Base-by-base conservation (phyloP, 92 coral and sea anemone genomes). In the Palythoa grandis region DNA sequence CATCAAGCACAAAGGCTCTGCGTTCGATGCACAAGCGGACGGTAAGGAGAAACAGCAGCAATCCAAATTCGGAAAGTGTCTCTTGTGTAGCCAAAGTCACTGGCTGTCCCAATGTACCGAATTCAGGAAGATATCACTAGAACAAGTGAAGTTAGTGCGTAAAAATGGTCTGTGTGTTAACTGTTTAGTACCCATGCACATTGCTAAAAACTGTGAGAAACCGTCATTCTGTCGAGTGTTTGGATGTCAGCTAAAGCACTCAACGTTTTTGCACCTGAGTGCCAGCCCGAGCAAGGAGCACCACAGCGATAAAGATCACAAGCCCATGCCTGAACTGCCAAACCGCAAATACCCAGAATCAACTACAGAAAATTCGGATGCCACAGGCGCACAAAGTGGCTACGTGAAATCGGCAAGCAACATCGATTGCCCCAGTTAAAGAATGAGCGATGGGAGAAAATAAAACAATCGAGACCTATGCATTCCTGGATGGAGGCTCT, bases 401-500 rank as follows among this genome's bases (percentile, higher is more conserved):
- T 72, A 85, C 17, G 78, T 83, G 78, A 83, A 83, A 70, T 70
- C 77, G 78, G 78, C 63, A 12, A 83, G 50, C 13, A 52, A 75
- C 70, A 67, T 48, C 87, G 5, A 48, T 75, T 75, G 16, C 79
- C 63, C 79, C 79, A 75, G 95, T 94, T 54, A 92, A 88, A 39
- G 94, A 88, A 3, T 83, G 76, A 72, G 94, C 87, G 24, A 77
- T 68, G 23, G 94, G 93, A 48, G 70, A 77, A 61, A 61, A 82
- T 40, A 78, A 57, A 77, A 78, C 66, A 8, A 77, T 89, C 8
- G 65, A 84, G 60, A 92, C 97, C 3, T 92, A 94, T 54, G 97
- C 93, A 29, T 90, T 94, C 60, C 86, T 92, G 23, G 95, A 90
- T 52, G 82, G 89, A 24, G 95, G 95, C 25, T 94, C 95, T 20